Evolutionary conservation across 2,113 vertebrate species (phyloP).

Genomic region (Ornithorhynchus anatinus): DNA sequence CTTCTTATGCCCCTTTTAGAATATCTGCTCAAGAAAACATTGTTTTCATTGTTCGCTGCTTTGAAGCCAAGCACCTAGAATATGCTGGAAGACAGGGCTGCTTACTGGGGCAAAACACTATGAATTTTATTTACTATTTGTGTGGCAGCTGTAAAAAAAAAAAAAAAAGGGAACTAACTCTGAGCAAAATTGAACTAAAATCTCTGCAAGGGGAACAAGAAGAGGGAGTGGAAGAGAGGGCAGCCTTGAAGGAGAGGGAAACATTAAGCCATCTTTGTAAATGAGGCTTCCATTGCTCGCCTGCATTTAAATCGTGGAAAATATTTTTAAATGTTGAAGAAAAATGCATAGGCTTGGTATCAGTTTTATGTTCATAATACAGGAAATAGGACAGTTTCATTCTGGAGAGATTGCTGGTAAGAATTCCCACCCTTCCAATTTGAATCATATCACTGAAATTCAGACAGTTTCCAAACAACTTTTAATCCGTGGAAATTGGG

Average conservation of each 20-base stretch:
- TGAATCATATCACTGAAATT: not conserved
- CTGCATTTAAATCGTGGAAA: fast-evolving
- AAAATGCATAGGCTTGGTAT: not conserved
- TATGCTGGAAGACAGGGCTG: conserved; percentile 53
- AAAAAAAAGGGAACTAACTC: conserved; percentile 45
- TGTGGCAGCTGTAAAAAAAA: conserved; percentile 45
- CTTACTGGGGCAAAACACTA: conserved; percentile 46
- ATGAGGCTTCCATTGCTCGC: not conserved
- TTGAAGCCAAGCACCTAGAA: conserved; percentile 30
- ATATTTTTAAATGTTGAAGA: not conserved
- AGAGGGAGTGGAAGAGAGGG: not conserved
- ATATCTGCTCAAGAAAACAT: conserved; percentile 32
- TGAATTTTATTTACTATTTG: conserved; percentile 58
- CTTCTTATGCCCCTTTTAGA: conserved; percentile 30
- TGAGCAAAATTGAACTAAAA: conserved; percentile 17
- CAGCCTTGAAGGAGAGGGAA: not conserved
- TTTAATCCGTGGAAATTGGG: not conserved
- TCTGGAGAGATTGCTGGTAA: not conserved
- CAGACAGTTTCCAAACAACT: not conserved
- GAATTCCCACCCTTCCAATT: not conserved
- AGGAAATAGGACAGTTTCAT: not conserved
- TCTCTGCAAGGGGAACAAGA: not conserved
- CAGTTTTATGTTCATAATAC: not conserved
- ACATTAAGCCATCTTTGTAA: not conserved
- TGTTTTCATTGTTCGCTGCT: conserved; percentile 29